phyloP scores from a whole-genome alignment of 2,113 vertebrate species.

The Herpailurus yagouaroundi region DNA sequence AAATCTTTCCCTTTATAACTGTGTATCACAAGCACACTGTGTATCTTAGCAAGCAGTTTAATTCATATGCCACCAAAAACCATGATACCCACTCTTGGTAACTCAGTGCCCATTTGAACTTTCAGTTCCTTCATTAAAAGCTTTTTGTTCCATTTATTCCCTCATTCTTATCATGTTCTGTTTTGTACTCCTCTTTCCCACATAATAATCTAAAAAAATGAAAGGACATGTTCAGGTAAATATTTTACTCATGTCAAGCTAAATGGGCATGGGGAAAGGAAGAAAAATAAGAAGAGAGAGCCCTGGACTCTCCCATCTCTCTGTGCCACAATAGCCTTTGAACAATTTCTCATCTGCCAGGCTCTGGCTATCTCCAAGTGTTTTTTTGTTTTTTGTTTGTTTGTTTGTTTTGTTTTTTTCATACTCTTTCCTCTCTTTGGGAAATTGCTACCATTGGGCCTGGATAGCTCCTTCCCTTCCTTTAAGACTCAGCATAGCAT shows the following conservation, averaged over 20 bases:
- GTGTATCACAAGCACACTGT: background rate
- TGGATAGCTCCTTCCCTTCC: background rate
- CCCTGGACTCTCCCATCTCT: background rate
- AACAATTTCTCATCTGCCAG: background rate
- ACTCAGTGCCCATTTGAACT: background rate
- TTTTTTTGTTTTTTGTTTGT: too few relatives aligned
- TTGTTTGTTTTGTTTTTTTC: background rate
- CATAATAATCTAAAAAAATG: background rate
- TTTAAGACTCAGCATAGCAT: background rate
- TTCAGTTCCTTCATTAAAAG: conserved; percentile 9
- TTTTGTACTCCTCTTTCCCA: background rate
- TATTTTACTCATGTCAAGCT: background rate
- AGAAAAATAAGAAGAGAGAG: background rate
- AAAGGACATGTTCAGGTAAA: conserved; percentile 5
- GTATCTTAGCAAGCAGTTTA: background rate
- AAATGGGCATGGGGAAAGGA: background rate
- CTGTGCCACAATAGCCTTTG: fast-evolving
- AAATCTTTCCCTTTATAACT: background rate
- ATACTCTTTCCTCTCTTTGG: background rate
- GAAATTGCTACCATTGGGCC: background rate
- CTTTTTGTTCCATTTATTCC: background rate
- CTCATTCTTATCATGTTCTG: background rate
- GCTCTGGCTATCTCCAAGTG: background rate
- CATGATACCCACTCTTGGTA: background rate
- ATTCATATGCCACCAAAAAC: background rate